A percentile compares a stretch with the other conserved stretches of the same genome.
phyloP scores from a whole-genome alignment of 2,113 vertebrate species.

The Cisticola juncidis region DNA sequence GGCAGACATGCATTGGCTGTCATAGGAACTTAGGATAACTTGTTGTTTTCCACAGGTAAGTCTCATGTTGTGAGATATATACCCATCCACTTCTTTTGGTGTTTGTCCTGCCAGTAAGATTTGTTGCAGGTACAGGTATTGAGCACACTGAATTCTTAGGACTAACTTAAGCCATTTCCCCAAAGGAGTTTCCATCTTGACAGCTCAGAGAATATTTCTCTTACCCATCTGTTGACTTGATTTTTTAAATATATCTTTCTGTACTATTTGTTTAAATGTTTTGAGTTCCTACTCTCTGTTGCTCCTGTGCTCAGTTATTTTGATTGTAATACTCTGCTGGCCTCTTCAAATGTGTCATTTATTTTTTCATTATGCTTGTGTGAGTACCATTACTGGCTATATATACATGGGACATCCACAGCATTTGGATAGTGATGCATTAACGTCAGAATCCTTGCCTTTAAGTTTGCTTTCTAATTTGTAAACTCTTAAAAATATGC shows the following conservation, averaged over 20 bases:
- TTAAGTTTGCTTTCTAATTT: background rate
- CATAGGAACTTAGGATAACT: background rate
- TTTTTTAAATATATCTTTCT: background rate
- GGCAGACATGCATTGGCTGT: background rate
- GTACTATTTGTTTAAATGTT: background rate
- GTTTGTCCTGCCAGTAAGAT: background rate
- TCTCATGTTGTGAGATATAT: background rate
- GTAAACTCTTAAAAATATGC: background rate
- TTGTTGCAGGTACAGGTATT: background rate
- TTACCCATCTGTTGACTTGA: background rate
- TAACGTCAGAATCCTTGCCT: background rate
- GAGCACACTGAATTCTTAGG: background rate
- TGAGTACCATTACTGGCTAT: background rate
- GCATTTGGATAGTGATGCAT: background rate
- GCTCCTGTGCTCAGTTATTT: background rate
- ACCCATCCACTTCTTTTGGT: background rate
- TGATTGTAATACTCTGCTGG: background rate
- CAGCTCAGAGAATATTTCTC: background rate
- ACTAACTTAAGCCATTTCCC: background rate
- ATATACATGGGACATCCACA: background rate
- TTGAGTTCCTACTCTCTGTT: background rate
- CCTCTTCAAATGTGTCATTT: background rate
- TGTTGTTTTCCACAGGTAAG: background rate
- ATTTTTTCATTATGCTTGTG: background rate
- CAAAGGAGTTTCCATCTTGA: background rate